phyloP scores from a whole-genome alignment of 2,113 vertebrate genomes.

The Danio rerio region DNA sequence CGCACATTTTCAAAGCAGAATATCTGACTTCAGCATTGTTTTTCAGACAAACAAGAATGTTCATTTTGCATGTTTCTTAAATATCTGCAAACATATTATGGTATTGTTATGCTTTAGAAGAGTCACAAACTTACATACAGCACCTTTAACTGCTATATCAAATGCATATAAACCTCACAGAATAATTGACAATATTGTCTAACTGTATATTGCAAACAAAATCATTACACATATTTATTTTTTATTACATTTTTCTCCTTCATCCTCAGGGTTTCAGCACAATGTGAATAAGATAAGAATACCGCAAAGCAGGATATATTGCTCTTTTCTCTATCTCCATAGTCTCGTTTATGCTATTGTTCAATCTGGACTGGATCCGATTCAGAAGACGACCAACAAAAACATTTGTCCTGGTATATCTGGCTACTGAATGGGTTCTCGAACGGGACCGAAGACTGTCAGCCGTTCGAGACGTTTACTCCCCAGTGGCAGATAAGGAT shows the following conservation, averaged over 20 bases:
- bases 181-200: too few species aligned
- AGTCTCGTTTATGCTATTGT: constrained; percentile 38
- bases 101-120: too few species aligned
- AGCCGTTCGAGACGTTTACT: constrained; percentile 55
- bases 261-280: constrained; percentile 38
- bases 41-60: too few species aligned
- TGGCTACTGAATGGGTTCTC: constrained; percentile 30
- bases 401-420: constrained; percentile 26
- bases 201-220: too few species aligned
- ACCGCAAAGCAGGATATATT: constrained; percentile 39
- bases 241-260: constrained; percentile 21
- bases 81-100: too few species aligned
- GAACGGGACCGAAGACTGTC: constrained; percentile 50
- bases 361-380: constrained; percentile 4
- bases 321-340: not conserved
- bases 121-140: too few species aligned
- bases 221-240: not conserved
- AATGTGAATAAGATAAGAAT: constrained; percentile 49
- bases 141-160: too few species aligned
- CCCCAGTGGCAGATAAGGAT: constrained; percentile 61
- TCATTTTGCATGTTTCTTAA: too few species aligned
- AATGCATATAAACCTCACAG: too few species aligned
- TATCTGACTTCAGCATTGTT: too few species aligned
- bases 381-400: constrained; percentile 7
- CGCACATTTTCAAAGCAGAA: too few species aligned